Conservation (phyloP, 1,140 invertebrate genomes). For the Pseudomyrmex cubaensis region DNA sequence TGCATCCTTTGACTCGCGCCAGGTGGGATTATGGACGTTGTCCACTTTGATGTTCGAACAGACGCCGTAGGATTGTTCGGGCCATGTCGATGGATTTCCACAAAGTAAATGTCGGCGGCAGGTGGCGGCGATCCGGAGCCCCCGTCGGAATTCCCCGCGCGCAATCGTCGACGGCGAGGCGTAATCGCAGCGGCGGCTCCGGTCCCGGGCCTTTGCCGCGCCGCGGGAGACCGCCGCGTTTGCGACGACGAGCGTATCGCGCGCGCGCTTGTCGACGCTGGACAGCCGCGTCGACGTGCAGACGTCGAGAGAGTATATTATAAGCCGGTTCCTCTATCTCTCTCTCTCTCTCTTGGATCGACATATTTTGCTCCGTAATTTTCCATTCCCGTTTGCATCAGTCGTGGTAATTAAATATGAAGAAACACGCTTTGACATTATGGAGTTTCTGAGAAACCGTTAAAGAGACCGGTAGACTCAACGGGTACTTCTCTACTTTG, state of each 20-base stretch:
- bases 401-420: slow-evolving; percentile 50
- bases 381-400: slow-evolving; percentile 23
- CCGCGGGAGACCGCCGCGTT: slow-evolving; percentile 56
- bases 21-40: slow-evolving; percentile 72
- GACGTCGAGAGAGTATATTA: no score
- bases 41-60: slow-evolving; percentile 75
- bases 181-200: slow-evolving; percentile 60
- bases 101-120: slow-evolving; percentile 75
- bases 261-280: not conserved
- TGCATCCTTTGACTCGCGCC: slow-evolving; percentile 70
- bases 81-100: slow-evolving; percentile 71
- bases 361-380: slow-evolving; percentile 15
- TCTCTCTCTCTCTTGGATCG: not conserved
- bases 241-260: slow-evolving; percentile 46
- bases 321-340: no score
- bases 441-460: slow-evolving; percentile 6
- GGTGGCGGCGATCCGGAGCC: slow-evolving; percentile 46
- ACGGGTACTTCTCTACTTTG: slow-evolving; percentile 9
- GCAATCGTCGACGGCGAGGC: slow-evolving; percentile 65
- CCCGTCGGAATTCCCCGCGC: slow-evolving; percentile 62
- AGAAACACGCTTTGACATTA: slow-evolving; percentile 6
- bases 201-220: slow-evolving; percentile 57
- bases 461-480: slow-evolving; percentile 2
- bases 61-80: slow-evolving; percentile 68
- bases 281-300: no score